phyloP scores from a whole-genome alignment of 2,797 vertebrate species.

The Hylomyscus alleni region DNA sequence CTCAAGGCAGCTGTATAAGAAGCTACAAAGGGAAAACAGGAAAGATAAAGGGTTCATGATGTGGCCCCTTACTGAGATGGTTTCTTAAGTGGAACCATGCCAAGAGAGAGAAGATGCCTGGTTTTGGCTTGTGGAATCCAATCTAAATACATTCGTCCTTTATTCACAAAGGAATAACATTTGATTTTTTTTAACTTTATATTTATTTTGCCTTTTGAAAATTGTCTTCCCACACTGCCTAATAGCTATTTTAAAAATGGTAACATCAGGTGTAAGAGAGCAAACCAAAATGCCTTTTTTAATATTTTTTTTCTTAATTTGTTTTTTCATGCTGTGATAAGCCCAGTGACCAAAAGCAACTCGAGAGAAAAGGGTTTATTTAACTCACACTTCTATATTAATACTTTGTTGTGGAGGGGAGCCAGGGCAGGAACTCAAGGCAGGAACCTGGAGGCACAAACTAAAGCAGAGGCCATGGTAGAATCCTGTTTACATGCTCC shows the following conservation, averaged over 20 bases:
- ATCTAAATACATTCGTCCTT: neutral
- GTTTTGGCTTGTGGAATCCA: neutral
- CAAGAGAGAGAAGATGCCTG: neutral
- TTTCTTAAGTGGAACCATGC: neutral
- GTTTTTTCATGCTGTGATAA: neutral
- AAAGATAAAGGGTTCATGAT: neutral
- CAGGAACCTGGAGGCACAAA: neutral
- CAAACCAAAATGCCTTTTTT: neutral
- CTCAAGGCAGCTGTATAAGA: neutral
- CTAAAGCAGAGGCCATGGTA: neutral
- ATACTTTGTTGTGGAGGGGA: neutral
- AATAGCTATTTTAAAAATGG: conserved; percentile 4
- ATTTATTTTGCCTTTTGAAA: conserved; percentile 3
- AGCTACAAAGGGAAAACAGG: neutral
- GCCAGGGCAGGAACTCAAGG: neutral
- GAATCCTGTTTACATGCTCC: neutral
- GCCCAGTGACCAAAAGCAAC: neutral
- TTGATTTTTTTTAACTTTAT: neutral
- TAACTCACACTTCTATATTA: neutral
- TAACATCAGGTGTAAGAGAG: neutral
- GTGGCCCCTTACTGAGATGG: neutral
- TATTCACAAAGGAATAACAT: neutral
- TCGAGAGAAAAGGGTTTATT: neutral
- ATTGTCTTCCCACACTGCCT: neutral
- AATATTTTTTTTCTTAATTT: neutral